These are phyloP conservation scores for Lysiphlebus fabarum DNA, from an alignment of 1,140 invertebrate genomes.

Conservation along the genomic window DNA sequence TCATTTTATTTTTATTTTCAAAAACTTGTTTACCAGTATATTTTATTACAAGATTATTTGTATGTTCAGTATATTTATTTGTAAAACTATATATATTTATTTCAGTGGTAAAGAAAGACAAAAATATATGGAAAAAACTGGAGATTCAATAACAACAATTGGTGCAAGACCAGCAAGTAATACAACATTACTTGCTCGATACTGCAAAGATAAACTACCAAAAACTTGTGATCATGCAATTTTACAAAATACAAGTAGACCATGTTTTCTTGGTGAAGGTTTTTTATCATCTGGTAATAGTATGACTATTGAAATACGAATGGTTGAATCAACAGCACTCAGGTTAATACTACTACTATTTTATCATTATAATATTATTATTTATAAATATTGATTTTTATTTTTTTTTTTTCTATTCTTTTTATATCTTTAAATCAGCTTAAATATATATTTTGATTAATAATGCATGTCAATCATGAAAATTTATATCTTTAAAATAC, in stretches of 20 bases:
- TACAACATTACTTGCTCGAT: constrained; percentile 71
- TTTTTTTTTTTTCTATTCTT: background rate
- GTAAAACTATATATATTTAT: constrained; percentile 12
- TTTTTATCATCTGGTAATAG: constrained; percentile 77
- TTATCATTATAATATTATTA: background rate
- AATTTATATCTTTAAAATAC: no score
- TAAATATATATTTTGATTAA: no score
- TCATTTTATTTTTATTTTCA: background rate
- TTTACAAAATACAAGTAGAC: constrained; percentile 61
- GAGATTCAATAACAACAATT: constrained; percentile 51
- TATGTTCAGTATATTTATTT: no score
- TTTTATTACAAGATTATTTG: background rate
- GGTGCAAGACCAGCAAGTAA: constrained; percentile 60
- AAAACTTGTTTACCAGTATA: background rate
- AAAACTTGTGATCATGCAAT: constrained; percentile 75
- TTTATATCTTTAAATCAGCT: background rate
- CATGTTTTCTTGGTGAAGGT: constrained; percentile 77
- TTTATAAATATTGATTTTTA: background rate
- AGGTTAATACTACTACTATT: constrained; percentile 58
- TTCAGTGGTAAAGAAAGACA: constrained; percentile 49
- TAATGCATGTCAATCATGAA: background rate
- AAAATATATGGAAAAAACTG: constrained; percentile 38
- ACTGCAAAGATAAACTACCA: constrained; percentile 74
- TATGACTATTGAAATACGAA: constrained; percentile 74
- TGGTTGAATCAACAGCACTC: constrained; percentile 79